Conservation (phyloP, 1,140 invertebrate genomes). For the Sarcophaga bullata region DNA sequence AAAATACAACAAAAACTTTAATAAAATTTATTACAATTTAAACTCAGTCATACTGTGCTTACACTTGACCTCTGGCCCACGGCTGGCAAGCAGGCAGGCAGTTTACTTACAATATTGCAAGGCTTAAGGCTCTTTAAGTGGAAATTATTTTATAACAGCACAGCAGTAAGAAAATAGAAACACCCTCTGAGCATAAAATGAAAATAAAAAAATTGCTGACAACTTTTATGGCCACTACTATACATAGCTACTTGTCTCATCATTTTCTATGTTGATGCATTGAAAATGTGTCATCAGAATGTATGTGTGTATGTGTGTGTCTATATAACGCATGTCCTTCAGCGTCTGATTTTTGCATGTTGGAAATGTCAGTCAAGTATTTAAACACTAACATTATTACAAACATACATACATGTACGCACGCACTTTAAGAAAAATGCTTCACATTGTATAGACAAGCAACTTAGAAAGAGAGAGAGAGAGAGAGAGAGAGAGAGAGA, state of each 20-base stretch:
- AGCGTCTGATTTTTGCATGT: neutral
- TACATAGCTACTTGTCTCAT: neutral
- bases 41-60: neutral
- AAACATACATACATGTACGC: neutral
- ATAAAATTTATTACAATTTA: neutral
- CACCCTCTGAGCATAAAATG: neutral
- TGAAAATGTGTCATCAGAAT: neutral
- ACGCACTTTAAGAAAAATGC: too few species aligned
- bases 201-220: neutral
- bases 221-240: neutral
- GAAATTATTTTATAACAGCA: neutral
- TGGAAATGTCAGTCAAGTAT: slow-evolving; percentile 4
- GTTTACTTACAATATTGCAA: neutral
- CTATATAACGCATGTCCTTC: neutral
- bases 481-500: neutral
- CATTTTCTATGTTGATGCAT: neutral
- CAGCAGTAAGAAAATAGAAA: neutral
- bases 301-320: neutral
- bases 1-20: too few species aligned
- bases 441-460: neutral
- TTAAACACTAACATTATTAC: neutral
- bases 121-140: neutral
- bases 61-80: neutral
- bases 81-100: neutral
- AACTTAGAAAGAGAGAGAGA: neutral